Percentiles rank a stretch among this genome's conserved stretches.
phyloP scores from a whole-genome alignment of 2,888 invertebrate species.

The Aleiodes leptofemur region DNA sequence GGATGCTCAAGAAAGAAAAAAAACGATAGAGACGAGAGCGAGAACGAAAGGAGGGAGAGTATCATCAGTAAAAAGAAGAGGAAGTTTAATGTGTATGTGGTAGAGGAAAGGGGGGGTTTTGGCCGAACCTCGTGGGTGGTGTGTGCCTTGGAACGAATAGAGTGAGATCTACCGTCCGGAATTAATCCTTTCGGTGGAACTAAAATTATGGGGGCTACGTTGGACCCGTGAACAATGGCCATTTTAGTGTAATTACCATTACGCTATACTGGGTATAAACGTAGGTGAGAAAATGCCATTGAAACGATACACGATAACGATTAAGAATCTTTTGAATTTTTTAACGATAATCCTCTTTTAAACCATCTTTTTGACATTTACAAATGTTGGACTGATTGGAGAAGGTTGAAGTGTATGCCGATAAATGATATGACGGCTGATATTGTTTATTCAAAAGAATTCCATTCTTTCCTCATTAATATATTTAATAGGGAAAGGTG shows the following conservation, averaged over 20 bases:
- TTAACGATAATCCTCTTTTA: background rate
- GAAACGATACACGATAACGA: background rate
- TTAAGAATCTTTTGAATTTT: background rate
- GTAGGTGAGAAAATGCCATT: conserved; percentile 17
- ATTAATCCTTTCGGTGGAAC: conserved; percentile 55
- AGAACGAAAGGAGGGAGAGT: conserved; percentile 26
- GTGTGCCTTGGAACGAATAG: conserved; percentile 7
- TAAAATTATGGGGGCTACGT: conserved; percentile 52
- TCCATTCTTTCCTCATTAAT: no score
- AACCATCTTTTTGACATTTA: conserved; percentile 2
- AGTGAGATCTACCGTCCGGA: conserved; percentile 25
- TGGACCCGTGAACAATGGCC: conserved; percentile 49
- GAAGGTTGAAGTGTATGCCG: no score
- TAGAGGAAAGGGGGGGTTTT: background rate
- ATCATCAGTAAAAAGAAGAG: conserved; percentile 33
- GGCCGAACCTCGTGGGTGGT: no score
- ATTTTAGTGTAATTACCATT: conserved; percentile 50
- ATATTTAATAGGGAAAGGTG: no score
- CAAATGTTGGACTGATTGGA: background rate
- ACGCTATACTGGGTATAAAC: background rate
- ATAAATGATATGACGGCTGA: no score
- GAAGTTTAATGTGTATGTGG: conserved; percentile 12
- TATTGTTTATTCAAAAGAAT: no score
- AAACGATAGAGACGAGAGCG: conserved; percentile 37
- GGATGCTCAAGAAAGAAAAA: conserved; percentile 29